Evolutionary conservation across 2,113 vertebrate genomes (phyloP), one percentile per base, ranked within the genome.

Genomic region (Rutilus rutilus): DNA sequence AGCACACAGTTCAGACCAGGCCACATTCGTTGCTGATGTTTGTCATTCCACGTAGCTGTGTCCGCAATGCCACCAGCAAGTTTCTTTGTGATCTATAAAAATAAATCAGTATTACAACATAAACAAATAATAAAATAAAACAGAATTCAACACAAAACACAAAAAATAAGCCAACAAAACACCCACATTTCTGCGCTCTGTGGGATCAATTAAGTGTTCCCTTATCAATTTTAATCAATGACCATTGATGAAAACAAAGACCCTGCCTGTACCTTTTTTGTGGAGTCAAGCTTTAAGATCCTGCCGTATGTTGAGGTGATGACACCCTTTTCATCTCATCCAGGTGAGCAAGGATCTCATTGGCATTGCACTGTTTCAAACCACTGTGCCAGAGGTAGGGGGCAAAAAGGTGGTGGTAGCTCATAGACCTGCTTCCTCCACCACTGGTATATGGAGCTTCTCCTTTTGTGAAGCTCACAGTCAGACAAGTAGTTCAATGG

Each of bases 1-100:
- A 91, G 64, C 1, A 90, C 87, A 85, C 33, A 86, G 42, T 87
- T 90, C 0, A 91, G 64, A 88, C 89, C 5, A 89, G 36, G 87
- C 89, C 85, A 87, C n/a, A 80, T 6, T 87, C 85, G 23, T 89
- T 90, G 0, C 79, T 54, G 11, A 89, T 6, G 9, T 87, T 89
- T 0, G 87, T 86, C 87, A 89, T 90, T n/a, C 89, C 86, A 88
- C 2, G 84, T 60, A 4, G 86, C 86, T 3, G 78, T 88, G 62
- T 79, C 80, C n/a, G 6, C 88, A 57, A 87, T 86, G 4, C 60
- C 83, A 54, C 83, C 86, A 71, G 88, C 86, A 0, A 89, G 84
- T 11, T 89, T 89, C 5, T 87, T 88, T 3, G 88, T 88, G 67
- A 90, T 84, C 88, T 88, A 59, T 47, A 75, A 14, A 25, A 45